phyloP scores from a whole-genome alignment of 92 coral and sea anemone genomes.

The Virgularia gustaviana region DNA sequence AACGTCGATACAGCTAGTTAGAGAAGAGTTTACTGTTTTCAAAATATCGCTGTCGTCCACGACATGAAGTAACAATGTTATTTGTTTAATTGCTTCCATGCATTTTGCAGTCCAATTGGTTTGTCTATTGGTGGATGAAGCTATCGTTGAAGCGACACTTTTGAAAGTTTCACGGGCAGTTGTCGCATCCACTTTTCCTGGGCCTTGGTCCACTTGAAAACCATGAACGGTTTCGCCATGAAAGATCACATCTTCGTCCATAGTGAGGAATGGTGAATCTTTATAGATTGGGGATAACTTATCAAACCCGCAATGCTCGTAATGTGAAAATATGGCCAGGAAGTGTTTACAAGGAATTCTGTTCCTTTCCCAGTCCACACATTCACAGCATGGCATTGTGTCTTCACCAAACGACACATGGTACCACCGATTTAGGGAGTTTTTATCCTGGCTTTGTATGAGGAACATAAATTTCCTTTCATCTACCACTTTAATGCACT shows the following conservation, averaged over 20 bases:
- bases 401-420: constrained; percentile 40
- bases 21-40: constrained; percentile 10
- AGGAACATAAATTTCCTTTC: not conserved
- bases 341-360: constrained; percentile 55
- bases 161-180: not conserved
- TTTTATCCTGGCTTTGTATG: constrained; percentile 20
- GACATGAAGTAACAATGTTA: constrained; percentile 15
- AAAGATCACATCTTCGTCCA: constrained; percentile 23
- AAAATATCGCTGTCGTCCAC: constrained; percentile 30
- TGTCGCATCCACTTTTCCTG: too few relatives aligned
- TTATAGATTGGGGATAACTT: constrained; percentile 30
- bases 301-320: constrained; percentile 24
- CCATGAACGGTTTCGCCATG: not conserved
- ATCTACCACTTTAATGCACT: constrained; percentile 14
- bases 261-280: constrained; percentile 34
- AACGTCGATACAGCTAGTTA: constrained; percentile 12
- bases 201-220: not conserved
- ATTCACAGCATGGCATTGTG: constrained; percentile 36
- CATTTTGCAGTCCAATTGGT: constrained; percentile 33
- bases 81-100: constrained; percentile 29
- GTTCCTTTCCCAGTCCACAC: constrained; percentile 49
- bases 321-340: constrained; percentile 24
- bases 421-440: not conserved
- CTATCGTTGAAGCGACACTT: constrained; percentile 9
- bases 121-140: constrained; percentile 27